Base-by-base conservation (phyloP, 1,140 invertebrate genomes). In the Leptinotarsa lineolata region DNA sequence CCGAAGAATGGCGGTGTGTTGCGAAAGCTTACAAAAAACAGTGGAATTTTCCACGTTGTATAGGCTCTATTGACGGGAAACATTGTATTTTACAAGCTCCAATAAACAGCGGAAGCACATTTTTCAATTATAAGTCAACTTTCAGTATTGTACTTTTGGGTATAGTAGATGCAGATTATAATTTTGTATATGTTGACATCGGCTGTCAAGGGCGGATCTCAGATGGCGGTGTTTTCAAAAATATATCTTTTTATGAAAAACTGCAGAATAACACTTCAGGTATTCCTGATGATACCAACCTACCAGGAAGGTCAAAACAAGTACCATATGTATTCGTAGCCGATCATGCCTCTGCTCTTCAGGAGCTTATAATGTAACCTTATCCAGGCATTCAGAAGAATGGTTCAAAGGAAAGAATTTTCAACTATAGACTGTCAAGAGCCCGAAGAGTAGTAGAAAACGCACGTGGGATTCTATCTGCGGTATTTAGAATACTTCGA, bases 321-420 rank as follows among this genome's bases (percentile, higher is more conserved):
- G 45, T 76, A 11, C 71, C 74, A 3, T 73, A 70, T 24, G 24
- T 72, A 65, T 46, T 89, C 79, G 75, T 88, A 30, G 87, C 81
- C 12, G 87, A 89, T 80, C 84, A 86, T 70, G 86, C 85, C 60
- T 89, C 89, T 82, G 77, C 85, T 67, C 65, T 88, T 59, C 74
- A 73, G 61, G 60, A 77, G 67, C 78, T 84, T 72, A 66, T 88
- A 30, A 84, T 87, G 83, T 85, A 85, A 78, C 87, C 86, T 61
- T 88, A 81, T 81, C 74, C 77, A 39, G 80, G 80, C 48, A 73
- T 78, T 48, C 76, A 80, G 66, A 70, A 78, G 16, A 74, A 70
- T 72, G 75, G 77, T 68, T 71, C 73, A 44, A 30, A 72, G 44
- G 61, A 86, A 79, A 22, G 77, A 69, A 81, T 80, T 24, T 87